These are phyloP conservation scores for Adelges cooleyi DNA, from an alignment of 1,140 invertebrate species.

Conservation along the genomic window DNA sequence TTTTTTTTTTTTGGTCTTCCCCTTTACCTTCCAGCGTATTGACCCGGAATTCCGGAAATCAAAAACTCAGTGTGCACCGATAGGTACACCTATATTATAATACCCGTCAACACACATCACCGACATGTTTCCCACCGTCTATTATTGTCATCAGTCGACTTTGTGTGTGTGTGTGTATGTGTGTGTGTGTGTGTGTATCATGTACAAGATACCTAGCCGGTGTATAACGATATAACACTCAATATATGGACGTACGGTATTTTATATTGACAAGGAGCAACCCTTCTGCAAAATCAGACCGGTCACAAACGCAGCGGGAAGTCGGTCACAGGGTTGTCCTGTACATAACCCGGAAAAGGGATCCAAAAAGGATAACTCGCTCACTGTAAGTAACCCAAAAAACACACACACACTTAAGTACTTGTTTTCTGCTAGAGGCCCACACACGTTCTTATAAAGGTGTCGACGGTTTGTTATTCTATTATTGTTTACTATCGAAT, in stretches of 20 bases:
- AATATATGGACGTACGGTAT: neutral
- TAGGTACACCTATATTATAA: too few species aligned
- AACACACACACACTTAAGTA: neutral
- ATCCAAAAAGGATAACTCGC: slow-evolving; percentile 2
- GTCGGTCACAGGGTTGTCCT: neutral
- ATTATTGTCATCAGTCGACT: too few species aligned
- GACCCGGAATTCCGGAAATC: slow-evolving; percentile 13
- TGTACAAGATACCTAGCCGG: too few species aligned
- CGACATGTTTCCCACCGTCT: too few species aligned
- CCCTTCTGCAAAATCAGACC: neutral
- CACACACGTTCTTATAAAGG: neutral
- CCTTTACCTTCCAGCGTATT: neutral
- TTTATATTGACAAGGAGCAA: neutral
- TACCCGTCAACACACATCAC: too few species aligned
- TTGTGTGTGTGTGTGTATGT: too few species aligned
- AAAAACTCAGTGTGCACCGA: neutral
- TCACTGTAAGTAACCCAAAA: neutral
- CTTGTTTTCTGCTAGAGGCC: neutral
- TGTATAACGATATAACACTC: too few species aligned
- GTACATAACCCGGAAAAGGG: neutral
- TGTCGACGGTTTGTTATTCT: neutral
- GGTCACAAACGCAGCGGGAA: neutral
- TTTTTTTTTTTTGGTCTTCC: too few species aligned
- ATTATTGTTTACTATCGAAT: too few species aligned
- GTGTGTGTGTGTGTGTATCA: too few species aligned